These are phyloP conservation scores for Addax nasomaculatus DNA, from an alignment of 2,113 vertebrate species.

Conservation along the genomic window DNA sequence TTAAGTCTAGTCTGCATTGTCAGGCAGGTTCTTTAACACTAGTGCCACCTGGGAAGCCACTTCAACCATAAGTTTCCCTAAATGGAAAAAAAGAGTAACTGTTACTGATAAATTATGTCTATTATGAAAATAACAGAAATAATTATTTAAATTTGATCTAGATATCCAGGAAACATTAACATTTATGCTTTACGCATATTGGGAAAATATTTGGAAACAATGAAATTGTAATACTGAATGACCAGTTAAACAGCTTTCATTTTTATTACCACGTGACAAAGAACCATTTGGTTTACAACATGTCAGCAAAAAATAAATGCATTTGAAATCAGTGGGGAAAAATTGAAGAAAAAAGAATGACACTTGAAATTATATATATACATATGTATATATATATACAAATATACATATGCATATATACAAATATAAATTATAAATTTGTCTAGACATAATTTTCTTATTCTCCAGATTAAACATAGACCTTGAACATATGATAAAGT, in stretches of 20 bases:
- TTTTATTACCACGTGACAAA: background rate
- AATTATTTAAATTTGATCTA: background rate
- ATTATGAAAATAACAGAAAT: background rate
- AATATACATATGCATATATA: background rate
- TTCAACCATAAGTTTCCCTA: background rate
- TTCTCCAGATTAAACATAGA: background rate
- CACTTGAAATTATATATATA: background rate
- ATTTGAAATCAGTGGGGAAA: background rate
- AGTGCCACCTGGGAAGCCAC: background rate
- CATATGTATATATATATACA: background rate
- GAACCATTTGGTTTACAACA: background rate
- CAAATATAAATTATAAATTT: background rate
- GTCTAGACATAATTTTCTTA: background rate
- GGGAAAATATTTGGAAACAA: background rate
- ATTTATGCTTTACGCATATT: background rate
- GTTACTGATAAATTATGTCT: background rate
- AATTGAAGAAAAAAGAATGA: background rate
- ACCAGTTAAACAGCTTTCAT: background rate
- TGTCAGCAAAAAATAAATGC: background rate
- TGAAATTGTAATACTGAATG: background rate
- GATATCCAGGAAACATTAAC: background rate
- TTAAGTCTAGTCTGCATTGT: background rate
- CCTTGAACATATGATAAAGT: background rate
- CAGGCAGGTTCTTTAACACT: background rate
- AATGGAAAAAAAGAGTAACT: background rate